These are phyloP conservation scores for Knipowitschia caucasica DNA, from an alignment of 2,797 vertebrate genomes.

Conservation along the genomic window DNA sequence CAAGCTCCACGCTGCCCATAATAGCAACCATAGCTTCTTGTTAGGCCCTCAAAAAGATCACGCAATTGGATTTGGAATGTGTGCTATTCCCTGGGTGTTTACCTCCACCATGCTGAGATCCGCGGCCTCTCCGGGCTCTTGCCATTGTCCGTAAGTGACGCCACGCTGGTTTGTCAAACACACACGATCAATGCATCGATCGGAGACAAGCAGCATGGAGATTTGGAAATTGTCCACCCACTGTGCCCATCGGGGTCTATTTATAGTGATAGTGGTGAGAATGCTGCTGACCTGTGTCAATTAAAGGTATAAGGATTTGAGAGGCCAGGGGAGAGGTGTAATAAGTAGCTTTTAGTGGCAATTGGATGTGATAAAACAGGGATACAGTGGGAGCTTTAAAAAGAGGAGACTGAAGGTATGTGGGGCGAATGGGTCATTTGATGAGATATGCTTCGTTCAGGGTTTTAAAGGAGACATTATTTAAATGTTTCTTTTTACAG, in stretches of 20 bases:
- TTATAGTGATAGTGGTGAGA: constrained; percentile 31
- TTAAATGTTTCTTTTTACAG: too few species aligned
- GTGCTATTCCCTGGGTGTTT: constrained; percentile 52
- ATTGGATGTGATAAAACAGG: neutral
- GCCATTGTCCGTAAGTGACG: constrained; percentile 37
- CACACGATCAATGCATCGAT: constrained; percentile 54
- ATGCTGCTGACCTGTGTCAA: constrained; percentile 42
- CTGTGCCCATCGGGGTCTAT: constrained; percentile 37
- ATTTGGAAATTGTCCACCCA: constrained; percentile 47
- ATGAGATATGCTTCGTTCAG: too few species aligned
- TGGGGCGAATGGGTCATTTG: neutral
- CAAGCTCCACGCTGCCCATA: constrained; percentile 44
- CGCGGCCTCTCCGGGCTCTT: constrained; percentile 34
- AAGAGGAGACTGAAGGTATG: neutral
- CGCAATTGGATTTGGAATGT: constrained; percentile 53
- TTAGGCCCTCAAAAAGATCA: constrained; percentile 54
- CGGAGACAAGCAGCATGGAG: constrained; percentile 44
- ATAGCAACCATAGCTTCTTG: constrained; percentile 47
- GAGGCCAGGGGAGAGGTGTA: constrained; percentile 14
- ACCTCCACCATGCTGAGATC: constrained; percentile 39
- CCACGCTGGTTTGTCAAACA: constrained; percentile 42
- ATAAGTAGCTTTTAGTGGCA: constrained; percentile 11
- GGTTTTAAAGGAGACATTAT: too few species aligned
- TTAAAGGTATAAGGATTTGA: constrained; percentile 39
- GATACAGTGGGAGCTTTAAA: neutral